phyloP scores from a whole-genome alignment of 2,888 invertebrate species.

The Minunthozetes semirufus region DNA sequence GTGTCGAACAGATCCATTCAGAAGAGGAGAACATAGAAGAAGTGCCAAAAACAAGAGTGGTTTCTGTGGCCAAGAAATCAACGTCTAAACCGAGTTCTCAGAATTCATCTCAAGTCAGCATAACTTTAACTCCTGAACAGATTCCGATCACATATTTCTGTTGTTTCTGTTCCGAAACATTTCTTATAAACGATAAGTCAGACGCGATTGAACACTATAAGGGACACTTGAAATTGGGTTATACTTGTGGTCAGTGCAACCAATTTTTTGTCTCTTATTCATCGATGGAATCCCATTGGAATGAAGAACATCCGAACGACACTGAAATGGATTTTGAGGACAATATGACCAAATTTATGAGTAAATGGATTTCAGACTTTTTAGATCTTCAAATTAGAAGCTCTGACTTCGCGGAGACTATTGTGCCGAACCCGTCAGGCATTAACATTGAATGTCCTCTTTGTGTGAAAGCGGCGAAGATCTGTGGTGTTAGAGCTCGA shows the following conservation, averaged over 20 bases:
- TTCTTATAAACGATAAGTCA: neutral
- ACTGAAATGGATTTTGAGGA: neutral
- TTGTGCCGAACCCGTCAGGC: neutral
- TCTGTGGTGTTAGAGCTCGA: neutral
- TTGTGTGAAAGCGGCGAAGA: neutral
- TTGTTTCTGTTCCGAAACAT: neutral
- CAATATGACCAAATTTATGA: neutral
- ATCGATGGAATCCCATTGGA: neutral
- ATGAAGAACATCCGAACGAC: neutral
- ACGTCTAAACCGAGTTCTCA: neutral
- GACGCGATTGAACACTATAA: conserved; percentile 21
- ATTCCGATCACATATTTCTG: conserved; percentile 12
- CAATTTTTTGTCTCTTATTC: neutral
- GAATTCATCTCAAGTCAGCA: neutral
- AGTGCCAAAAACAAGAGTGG: neutral
- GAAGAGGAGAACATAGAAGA: neutral
- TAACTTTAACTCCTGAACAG: neutral
- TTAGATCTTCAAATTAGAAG: neutral
- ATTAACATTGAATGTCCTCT: neutral
- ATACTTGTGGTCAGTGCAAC: neutral
- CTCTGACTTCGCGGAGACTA: neutral
- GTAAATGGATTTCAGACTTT: conserved; percentile 1
- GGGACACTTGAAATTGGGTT: neutral
- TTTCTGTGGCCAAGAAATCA: conserved; percentile 8
- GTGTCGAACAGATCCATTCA: neutral